These are phyloP conservation scores for Tachycineta bicolor DNA, from an alignment of 2,113 vertebrate genomes.

Conservation along the genomic window DNA sequence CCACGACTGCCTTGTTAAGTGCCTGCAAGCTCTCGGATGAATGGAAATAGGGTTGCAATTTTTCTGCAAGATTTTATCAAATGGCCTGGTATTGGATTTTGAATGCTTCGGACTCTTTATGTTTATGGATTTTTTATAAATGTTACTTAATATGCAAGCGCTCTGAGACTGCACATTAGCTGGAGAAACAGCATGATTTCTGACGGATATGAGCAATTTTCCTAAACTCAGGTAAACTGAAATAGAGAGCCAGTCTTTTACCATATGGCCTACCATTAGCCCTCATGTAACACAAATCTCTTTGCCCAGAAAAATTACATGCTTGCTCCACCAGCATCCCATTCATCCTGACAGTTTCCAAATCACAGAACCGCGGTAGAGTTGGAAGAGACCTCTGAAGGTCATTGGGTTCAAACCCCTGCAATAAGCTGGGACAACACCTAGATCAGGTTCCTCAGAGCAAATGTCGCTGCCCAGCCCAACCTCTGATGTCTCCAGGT, in stretches of 20 bases:
- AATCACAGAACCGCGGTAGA: accelerated
- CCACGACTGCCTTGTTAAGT: not conserved
- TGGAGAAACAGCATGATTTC: not conserved
- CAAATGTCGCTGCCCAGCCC: not conserved
- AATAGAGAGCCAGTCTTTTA: not conserved
- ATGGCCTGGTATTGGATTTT: conserved; percentile 11
- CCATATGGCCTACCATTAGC: not conserved
- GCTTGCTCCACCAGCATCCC: not conserved
- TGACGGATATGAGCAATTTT: not conserved
- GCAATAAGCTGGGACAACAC: not conserved
- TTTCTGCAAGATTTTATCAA: not conserved
- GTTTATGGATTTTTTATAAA: conserved; percentile 28
- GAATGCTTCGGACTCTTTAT: conserved; percentile 1
- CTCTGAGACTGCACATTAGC: not conserved
- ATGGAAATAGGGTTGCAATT: not conserved
- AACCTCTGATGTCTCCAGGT: not conserved
- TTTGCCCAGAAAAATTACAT: not conserved
- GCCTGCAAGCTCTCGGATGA: not conserved
- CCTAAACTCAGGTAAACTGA: not conserved
- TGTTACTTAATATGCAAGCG: conserved; percentile 27
- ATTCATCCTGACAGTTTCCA: not conserved
- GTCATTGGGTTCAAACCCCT: not conserved
- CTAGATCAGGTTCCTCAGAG: not conserved
- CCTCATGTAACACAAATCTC: not conserved
- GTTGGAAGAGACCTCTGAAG: not conserved